Percentiles rank a stretch among this genome's conserved stretches.
phyloP scores from a whole-genome alignment of 2,113 vertebrate species.

The Poicephalus meyeri region DNA sequence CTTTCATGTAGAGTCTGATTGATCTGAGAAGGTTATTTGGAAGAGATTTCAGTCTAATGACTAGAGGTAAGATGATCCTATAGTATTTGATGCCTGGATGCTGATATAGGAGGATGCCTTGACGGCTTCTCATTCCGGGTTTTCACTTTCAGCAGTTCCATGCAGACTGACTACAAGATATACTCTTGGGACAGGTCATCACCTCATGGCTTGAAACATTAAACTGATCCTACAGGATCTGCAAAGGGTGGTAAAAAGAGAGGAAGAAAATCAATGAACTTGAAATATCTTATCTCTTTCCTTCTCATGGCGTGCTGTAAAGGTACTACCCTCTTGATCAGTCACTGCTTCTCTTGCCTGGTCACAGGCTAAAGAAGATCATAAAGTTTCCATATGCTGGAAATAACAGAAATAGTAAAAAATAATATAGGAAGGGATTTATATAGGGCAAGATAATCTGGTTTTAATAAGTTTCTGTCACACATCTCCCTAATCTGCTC shows the following conservation, averaged over 20 bases:
- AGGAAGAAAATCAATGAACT: not conserved
- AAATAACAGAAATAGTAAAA: not conserved
- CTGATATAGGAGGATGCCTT: not conserved
- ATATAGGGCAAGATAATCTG: not conserved
- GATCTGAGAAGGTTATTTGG: not conserved
- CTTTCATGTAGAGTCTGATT: not conserved
- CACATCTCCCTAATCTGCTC: not conserved
- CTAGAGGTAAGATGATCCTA: not conserved
- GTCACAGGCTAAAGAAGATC: accelerated
- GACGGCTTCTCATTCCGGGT: not conserved
- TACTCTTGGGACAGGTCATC: not conserved
- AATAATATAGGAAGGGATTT: not conserved
- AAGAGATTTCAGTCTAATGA: not conserved
- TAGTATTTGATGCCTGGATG: not conserved
- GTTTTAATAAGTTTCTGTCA: not conserved
- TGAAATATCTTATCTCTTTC: not conserved
- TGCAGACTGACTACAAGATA: not conserved
- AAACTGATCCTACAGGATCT: not conserved
- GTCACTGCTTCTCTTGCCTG: not conserved
- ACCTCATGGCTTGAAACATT: not conserved
- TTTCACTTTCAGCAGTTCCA: not conserved
- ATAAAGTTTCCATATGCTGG: not conserved
- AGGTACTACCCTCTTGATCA: not conserved
- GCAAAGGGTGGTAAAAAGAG: not conserved
- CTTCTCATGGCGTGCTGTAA: not conserved